Percentiles rank a stretch among this genome's conserved stretches.
Evolutionary conservation across 2,113 vertebrate genomes (phyloP).

Genomic region (Tachuris rubrigastra): DNA sequence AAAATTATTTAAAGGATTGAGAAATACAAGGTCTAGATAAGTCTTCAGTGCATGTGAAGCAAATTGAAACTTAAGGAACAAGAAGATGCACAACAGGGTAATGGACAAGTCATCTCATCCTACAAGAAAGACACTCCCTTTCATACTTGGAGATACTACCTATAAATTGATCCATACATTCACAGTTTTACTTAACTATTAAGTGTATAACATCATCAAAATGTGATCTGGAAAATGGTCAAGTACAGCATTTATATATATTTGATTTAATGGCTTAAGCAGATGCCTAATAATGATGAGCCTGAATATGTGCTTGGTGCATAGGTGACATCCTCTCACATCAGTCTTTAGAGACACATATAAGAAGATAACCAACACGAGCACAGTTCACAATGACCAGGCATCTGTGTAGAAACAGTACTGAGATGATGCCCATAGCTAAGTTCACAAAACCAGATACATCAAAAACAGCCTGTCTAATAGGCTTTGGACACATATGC

Average conservation of each 20-base stretch:
- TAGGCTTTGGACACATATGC: not conserved
- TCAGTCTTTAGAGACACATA: not conserved
- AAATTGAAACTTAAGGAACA: not conserved
- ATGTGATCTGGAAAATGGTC: not conserved
- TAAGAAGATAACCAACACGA: not conserved
- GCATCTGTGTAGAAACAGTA: not conserved
- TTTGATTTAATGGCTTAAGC: not conserved
- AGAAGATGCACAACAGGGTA: not conserved
- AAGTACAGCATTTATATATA: not conserved
- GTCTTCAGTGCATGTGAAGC: not conserved
- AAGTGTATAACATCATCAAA: not conserved
- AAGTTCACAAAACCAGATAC: not conserved
- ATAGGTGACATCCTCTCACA: not conserved
- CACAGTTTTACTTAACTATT: not conserved
- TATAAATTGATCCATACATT: not conserved
- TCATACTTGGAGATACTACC: not conserved
- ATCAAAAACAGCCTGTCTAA: not conserved
- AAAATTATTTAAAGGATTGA: not conserved
- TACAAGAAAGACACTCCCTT: fast-evolving
- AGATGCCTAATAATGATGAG: not conserved
- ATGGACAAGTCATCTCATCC: not conserved
- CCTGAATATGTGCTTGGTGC: not conserved
- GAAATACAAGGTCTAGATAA: not conserved
- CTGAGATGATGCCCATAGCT: not conserved
- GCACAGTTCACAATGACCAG: not conserved